phyloP scores from a whole-genome alignment of 2,113 vertebrate genomes.

The Accipiter virgatus region DNA sequence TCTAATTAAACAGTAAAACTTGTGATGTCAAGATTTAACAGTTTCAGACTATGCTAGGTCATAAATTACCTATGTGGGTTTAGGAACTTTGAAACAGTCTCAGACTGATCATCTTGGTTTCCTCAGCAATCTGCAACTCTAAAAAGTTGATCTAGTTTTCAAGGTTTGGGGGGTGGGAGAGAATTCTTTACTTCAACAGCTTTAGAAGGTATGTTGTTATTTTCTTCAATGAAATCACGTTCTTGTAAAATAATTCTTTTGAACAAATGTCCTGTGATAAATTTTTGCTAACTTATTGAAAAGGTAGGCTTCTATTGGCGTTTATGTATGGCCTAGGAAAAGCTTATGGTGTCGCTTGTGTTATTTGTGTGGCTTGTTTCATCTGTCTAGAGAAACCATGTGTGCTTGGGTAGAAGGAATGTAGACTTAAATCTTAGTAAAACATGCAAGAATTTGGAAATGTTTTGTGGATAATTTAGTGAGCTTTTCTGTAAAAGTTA shows the following conservation, averaged over 20 bases:
- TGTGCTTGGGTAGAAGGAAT: neutral
- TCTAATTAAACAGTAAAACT: neutral
- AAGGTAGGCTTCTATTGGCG: neutral
- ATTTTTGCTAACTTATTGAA: neutral
- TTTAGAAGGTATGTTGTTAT: neutral
- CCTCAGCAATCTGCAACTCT: neutral
- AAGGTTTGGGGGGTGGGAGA: neutral
- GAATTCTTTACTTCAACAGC: neutral
- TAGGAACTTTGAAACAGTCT: neutral
- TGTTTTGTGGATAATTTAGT: neutral
- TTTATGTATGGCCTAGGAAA: neutral
- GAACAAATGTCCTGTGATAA: neutral
- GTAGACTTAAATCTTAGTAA: neutral
- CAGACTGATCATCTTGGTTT: neutral
- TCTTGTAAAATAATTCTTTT: neutral
- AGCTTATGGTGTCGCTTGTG: accelerated
- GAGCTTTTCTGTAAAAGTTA: neutral
- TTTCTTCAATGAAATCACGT: neutral
- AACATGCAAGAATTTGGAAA: neutral
- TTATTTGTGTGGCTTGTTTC: neutral
- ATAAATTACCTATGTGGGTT: neutral
- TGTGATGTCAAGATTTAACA: neutral
- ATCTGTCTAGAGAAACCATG: neutral
- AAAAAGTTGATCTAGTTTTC: neutral
- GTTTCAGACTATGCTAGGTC: neutral